Conservation (phyloP, 1,140 invertebrate species). For the Drosophila lowei region DNA sequence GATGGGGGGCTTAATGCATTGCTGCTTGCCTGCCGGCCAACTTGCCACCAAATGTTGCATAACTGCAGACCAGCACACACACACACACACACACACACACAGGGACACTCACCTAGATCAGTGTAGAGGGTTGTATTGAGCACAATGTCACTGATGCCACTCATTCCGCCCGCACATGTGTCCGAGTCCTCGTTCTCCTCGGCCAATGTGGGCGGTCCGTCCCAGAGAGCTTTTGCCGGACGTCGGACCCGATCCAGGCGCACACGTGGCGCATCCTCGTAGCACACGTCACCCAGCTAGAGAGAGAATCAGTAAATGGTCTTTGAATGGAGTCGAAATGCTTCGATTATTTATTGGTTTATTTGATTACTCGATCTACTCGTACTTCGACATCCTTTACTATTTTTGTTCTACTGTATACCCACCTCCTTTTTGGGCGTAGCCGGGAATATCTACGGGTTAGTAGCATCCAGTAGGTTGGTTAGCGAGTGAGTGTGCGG, state of each 20-base stretch:
- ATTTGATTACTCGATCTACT: neutral
- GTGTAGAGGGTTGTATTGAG: conserved; percentile 79
- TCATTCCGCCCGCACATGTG: conserved; percentile 64
- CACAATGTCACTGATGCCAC: conserved; percentile 70
- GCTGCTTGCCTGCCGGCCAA: too few species aligned
- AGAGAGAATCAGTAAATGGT: neutral
- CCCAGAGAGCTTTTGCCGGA: conserved; percentile 76
- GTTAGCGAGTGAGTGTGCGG: conserved; percentile 3
- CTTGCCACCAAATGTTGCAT: conserved; percentile 18
- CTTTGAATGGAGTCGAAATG: conserved; percentile 1
- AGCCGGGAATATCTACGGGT: conserved; percentile 80
- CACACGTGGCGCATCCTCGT: conserved; percentile 80
- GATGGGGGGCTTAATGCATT: conserved; percentile 64
- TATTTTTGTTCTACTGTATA: conserved; percentile 26
- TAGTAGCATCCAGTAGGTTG: conserved; percentile 45
- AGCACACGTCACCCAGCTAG: conserved; percentile 78
- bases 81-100: neutral
- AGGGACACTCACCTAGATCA: conserved; percentile 75
- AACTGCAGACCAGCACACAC: conserved; percentile 15
- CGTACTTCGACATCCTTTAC: neutral
- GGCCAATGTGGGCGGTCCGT: conserved; percentile 78
- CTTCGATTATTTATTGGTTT: neutral
- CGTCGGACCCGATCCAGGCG: conserved; percentile 77
- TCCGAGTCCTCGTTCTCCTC: conserved; percentile 82
- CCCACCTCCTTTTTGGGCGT: conserved; percentile 82